phyloP scores from a whole-genome alignment of 2,113 vertebrate genomes.

The Misgurnus anguillicaudatus region DNA sequence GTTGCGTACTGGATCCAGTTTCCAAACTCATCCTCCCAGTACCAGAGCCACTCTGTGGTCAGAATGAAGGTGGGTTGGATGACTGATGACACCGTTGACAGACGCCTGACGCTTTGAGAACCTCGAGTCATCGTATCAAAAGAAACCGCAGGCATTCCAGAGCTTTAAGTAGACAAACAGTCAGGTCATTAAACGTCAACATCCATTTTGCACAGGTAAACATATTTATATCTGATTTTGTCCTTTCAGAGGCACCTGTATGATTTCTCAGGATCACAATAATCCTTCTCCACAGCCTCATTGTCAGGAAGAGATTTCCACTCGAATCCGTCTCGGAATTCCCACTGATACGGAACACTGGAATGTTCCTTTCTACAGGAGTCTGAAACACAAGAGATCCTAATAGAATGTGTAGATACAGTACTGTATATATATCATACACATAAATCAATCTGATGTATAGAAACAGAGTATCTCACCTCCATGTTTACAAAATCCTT shows the following conservation, averaged over 20 bases:
- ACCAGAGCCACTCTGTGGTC: constrained; percentile 74
- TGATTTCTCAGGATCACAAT: constrained; percentile 65
- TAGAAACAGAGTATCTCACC: constrained; percentile 57
- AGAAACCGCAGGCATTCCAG: constrained; percentile 10
- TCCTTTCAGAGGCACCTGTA: constrained; percentile 62
- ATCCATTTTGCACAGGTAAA: not conserved
- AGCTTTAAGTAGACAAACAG: constrained; percentile 47
- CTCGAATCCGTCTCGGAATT: constrained; percentile 53
- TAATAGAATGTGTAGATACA: too few relatives aligned
- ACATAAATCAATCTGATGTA: not conserved
- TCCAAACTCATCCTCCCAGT: constrained; percentile 71
- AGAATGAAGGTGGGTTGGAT: constrained; percentile 59
- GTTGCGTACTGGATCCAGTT: constrained; percentile 67
- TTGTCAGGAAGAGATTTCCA: constrained; percentile 66
- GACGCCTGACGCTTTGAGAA: constrained; percentile 49
- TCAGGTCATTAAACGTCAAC: not conserved
- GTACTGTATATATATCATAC: too few relatives aligned
- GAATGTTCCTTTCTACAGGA: constrained; percentile 66
- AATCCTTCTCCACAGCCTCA: constrained; percentile 69
- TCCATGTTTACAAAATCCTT: constrained; percentile 66
- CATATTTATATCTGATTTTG: not conserved
- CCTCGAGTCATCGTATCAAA: constrained; percentile 70
- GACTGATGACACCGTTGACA: constrained; percentile 66
- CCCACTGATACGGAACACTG: constrained; percentile 73
- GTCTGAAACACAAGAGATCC: constrained; percentile 52